Percentiles rank a stretch among this genome's conserved stretches.
phyloP scores from a whole-genome alignment of 2,797 vertebrate species.

The Esox lucius region DNA sequence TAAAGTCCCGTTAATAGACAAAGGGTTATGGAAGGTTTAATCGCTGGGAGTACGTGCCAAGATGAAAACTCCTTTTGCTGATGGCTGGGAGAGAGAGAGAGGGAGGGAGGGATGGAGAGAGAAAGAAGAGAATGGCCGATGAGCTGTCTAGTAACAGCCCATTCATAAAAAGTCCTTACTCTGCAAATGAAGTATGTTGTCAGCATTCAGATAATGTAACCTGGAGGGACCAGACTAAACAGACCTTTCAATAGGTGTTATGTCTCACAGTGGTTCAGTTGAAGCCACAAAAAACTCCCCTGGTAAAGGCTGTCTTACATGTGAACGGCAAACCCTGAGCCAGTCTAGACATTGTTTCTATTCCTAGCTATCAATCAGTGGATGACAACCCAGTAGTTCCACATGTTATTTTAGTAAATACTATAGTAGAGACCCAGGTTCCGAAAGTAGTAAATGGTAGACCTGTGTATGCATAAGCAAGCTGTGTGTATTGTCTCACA shows the following conservation, averaged over 20 bases:
- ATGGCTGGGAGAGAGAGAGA: neutral
- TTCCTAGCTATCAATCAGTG: neutral
- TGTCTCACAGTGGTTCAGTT: neutral
- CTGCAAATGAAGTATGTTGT: neutral
- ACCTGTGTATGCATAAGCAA: neutral
- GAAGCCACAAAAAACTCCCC: neutral
- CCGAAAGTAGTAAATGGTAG: neutral
- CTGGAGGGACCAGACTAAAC: neutral
- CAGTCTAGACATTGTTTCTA: neutral
- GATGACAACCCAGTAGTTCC: neutral
- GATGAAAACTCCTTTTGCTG: neutral
- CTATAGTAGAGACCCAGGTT: neutral
- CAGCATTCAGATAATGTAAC: neutral
- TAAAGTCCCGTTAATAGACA: neutral
- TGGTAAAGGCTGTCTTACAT: neutral
- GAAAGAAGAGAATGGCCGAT: neutral
- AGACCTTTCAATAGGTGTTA: neutral
- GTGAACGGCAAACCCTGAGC: neutral
- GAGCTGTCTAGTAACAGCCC: neutral
- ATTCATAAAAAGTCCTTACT: constrained; percentile 4
- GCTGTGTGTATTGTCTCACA: neutral
- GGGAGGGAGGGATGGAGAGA: neutral
- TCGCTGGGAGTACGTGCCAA: neutral
- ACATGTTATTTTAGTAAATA: neutral
- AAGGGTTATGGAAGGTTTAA: neutral